These are phyloP conservation scores for Cuniculus paca DNA, from an alignment of 2,797 vertebrate species.

Conservation along the genomic window DNA sequence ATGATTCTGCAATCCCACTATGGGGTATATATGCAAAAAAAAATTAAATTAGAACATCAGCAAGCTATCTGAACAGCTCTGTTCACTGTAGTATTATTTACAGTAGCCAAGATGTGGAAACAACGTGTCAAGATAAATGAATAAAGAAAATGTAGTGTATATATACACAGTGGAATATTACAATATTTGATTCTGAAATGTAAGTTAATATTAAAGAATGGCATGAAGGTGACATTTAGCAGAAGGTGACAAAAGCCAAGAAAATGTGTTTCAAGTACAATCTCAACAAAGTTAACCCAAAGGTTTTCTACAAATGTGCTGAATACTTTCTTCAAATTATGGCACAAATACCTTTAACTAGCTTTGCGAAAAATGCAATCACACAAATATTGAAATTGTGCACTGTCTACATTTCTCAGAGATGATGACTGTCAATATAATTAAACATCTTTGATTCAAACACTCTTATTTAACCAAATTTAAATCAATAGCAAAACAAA, in stretches of 20 bases:
- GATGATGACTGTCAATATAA: slow-evolving; percentile 61
- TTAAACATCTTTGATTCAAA: slow-evolving; percentile 74
- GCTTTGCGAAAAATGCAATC: slow-evolving; percentile 58
- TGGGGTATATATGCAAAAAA: not conserved
- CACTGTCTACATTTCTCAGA: slow-evolving; percentile 62
- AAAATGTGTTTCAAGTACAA: not conserved
- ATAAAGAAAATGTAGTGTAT: not conserved
- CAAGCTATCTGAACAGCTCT: not conserved
- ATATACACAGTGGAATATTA: not conserved
- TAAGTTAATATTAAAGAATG: slow-evolving; percentile 36
- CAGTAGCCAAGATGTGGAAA: not conserved
- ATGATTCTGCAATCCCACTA: not conserved
- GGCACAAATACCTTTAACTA: slow-evolving; percentile 25
- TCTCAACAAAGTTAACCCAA: slow-evolving; percentile 33
- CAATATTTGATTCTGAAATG: not conserved
- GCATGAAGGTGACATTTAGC: slow-evolving; percentile 20
- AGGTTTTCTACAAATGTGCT: slow-evolving; percentile 43
- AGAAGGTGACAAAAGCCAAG: slow-evolving; percentile 45
- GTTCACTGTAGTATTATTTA: not conserved
- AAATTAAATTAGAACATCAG: not conserved
- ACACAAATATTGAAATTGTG: slow-evolving; percentile 42
- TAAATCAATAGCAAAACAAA: slow-evolving; percentile 73
- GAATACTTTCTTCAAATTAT: slow-evolving; percentile 62
- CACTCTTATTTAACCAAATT: slow-evolving; percentile 72
- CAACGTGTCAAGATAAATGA: not conserved